phyloP scores from a whole-genome alignment of 2,888 invertebrate genomes.

The Amphipyra tragopoginis region DNA sequence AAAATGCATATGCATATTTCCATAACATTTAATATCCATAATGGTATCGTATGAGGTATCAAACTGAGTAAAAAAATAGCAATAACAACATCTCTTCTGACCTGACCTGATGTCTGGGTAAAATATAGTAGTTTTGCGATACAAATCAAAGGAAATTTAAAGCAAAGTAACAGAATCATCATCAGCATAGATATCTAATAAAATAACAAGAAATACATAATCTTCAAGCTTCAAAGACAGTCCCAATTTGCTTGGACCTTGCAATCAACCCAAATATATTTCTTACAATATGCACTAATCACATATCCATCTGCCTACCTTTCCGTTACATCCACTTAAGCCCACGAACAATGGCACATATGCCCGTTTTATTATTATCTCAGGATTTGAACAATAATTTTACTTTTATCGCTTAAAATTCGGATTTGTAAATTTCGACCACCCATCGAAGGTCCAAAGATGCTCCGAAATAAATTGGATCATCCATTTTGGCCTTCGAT shows the following conservation, averaged over 20 bases:
- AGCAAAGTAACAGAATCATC: too few species aligned
- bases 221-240: not conserved
- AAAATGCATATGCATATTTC: too few species aligned
- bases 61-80: too few species aligned
- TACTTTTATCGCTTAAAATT: conserved; percentile 48
- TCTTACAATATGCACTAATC: conserved; percentile 20
- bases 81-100: too few species aligned
- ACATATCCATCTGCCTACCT: conserved; percentile 32
- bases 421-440: conserved; percentile 51
- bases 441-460: conserved; percentile 40
- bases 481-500: conserved; percentile 44
- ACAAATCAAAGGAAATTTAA: too few species aligned
- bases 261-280: conserved; percentile 11
- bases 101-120: too few species aligned
- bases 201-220: too few species aligned
- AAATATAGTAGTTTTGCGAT: too few species aligned
- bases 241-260: not conserved
- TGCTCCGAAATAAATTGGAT: conserved; percentile 41
- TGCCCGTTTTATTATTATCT: conserved; percentile 43
- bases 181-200: too few species aligned
- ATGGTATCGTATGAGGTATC: too few species aligned
- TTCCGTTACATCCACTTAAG: conserved; percentile 35
- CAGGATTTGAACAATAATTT: conserved; percentile 50
- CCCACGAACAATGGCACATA: conserved; percentile 51
- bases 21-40: too few species aligned